Conservation (phyloP, 2,113 vertebrate species). For the Eudyptes chrysolophus region DNA sequence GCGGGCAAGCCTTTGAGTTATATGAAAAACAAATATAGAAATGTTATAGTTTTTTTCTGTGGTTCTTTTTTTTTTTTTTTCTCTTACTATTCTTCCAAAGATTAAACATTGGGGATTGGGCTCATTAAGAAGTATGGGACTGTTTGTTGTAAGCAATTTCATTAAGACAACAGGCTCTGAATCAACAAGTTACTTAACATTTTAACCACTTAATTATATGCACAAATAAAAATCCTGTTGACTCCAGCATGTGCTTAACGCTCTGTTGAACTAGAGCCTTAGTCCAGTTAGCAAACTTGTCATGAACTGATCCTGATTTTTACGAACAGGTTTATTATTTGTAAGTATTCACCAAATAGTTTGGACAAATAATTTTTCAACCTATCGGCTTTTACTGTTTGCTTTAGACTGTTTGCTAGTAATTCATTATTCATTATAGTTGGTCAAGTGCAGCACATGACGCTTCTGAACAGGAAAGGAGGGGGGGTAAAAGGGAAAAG, state of each 20-base stretch:
- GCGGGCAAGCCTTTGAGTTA: not conserved
- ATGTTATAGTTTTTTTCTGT: accelerated
- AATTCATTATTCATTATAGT: constrained; percentile 39
- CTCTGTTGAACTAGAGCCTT: not conserved
- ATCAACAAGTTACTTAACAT: not conserved
- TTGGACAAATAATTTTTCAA: constrained; percentile 40
- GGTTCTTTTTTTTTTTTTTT: accelerated
- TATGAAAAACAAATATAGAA: not conserved
- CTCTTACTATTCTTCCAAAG: not conserved
- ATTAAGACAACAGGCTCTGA: not conserved
- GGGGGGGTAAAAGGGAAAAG: not conserved
- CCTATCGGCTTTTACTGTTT: constrained; percentile 28
- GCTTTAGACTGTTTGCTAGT: constrained; percentile 22
- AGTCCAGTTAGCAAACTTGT: constrained; percentile 13
- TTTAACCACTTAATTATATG: not conserved
- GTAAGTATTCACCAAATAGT: constrained; percentile 34
- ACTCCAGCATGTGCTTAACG: not conserved
- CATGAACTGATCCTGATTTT: not conserved
- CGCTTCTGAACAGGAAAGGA: not conserved
- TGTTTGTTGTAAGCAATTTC: not conserved
- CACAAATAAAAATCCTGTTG: not conserved
- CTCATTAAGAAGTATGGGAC: not conserved
- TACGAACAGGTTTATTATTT: not conserved
- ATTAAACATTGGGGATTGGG: not conserved
- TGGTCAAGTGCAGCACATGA: constrained; percentile 10